These are phyloP conservation scores for Morpho helenor DNA, from an alignment of 2,888 invertebrate species.

Conservation along the genomic window DNA sequence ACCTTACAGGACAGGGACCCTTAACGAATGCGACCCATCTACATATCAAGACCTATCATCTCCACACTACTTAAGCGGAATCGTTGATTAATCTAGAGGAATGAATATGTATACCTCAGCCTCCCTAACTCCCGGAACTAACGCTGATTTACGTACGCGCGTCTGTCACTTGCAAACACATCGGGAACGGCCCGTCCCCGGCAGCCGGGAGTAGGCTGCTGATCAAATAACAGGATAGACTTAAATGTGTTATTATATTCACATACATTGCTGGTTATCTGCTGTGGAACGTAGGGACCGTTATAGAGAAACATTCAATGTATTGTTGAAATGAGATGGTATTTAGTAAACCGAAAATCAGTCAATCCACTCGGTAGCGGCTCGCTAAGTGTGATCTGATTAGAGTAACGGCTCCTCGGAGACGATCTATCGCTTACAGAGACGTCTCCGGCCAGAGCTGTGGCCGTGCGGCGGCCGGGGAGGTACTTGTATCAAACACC, in stretches of 20 bases:
- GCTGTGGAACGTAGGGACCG: fast-evolving
- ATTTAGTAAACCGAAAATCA: not conserved
- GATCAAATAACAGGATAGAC: no score
- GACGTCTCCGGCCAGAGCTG: not conserved
- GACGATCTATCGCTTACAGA: constrained; percentile 10
- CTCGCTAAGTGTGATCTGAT: constrained; percentile 13
- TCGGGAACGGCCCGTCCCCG: constrained; percentile 11
- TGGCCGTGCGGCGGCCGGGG: no score
- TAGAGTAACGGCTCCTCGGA: constrained; percentile 21
- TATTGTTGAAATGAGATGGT: not conserved
- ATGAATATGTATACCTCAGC: constrained; percentile 6
- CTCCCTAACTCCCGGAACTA: not conserved
- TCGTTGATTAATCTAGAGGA: constrained; percentile 2
- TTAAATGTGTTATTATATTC: not conserved
- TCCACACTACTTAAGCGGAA: not conserved
- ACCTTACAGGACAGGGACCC: no score
- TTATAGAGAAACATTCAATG: not conserved
- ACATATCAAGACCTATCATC: not conserved
- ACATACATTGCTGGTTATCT: constrained; percentile 8
- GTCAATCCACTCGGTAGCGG: constrained; percentile 1
- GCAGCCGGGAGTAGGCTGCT: not conserved
- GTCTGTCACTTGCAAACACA: constrained; percentile 24
- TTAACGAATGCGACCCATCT: not conserved
- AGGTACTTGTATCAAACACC: no score
- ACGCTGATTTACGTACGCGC: constrained; percentile 12